Evolutionary conservation across 2,797 vertebrate genomes (phyloP).

Genomic region (Malacoctenus gilli): DNA sequence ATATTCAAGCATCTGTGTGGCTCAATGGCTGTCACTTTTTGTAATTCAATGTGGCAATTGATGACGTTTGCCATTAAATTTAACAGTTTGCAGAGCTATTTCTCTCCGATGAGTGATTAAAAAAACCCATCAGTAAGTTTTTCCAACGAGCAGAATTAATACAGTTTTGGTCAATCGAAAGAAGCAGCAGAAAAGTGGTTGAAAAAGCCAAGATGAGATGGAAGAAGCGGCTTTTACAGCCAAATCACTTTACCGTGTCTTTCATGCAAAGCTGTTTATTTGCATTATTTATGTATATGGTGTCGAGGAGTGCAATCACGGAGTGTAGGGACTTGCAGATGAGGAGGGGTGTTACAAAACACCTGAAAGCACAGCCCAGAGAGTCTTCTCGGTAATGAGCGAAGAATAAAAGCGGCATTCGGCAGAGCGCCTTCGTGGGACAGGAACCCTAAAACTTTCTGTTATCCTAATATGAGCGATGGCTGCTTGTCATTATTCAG

Average conservation of each 20-base stretch:
- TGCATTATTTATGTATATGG: background rate
- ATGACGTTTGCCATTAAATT: too few species aligned
- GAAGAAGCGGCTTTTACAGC: background rate
- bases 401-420: constrained; percentile 6
- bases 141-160: too few species aligned
- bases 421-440: background rate
- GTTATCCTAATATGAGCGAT: constrained; percentile 6
- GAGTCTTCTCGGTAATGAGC: constrained; percentile 14
- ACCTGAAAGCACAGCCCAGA: constrained; percentile 1
- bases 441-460: background rate
- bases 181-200: background rate
- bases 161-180: background rate
- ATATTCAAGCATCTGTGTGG: too few species aligned
- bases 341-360: background rate
- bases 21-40: too few species aligned
- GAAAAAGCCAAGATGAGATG: background rate
- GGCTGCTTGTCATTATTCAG: background rate
- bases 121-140: too few species aligned
- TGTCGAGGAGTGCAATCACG: background rate
- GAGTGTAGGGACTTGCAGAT: constrained; percentile 1
- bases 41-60: background rate
- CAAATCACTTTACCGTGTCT: background rate
- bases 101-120: too few species aligned
- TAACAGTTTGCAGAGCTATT: too few species aligned
- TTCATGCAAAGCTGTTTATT: background rate